Base-by-base conservation (phyloP, 2,797 vertebrate species). In the Hydrophis major region DNA sequence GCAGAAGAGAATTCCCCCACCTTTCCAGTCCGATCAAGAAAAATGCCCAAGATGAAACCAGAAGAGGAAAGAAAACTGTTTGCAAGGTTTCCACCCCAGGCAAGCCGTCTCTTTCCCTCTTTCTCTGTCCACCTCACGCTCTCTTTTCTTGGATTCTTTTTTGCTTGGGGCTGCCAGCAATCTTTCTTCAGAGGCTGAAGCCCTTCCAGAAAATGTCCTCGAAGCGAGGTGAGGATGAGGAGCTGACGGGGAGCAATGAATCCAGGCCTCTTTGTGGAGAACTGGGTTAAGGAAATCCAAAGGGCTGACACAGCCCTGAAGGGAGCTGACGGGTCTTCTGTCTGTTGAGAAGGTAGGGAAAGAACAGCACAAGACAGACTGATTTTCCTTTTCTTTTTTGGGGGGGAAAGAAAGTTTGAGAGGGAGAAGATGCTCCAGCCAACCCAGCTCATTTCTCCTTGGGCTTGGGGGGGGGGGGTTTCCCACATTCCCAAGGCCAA, bases 401-500 rank as follows among this genome's bases (percentile, higher is more conserved):
- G 89, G 87, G 32, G 53, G 56, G 57, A 42, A 32, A 69, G 90
- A 74, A 91, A 32, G 2, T n/a, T 37, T 69, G n/a, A 88, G 86
- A 63, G 88, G 89, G 55, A 10, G 18, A 56, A 91, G 53, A 95
- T 93, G 95, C 94, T 95, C 95, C 96, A 92, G 95, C 90, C 93
- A 93, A 94, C 95, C 95, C 94, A 96, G 96, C 97, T 11, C 53
- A n/a, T 74, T 83, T 32, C 56, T 0, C 47, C 37, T 32, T 11
- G 3, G 37, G 20, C 14, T 2, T 1, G 16, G n/a, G 27, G 53
- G 47, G 47, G 63, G 3, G 2, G 50, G 1, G 50, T 2, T 25
- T 10, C 20, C 59, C 42, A 61, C 2, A 0, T 18, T 25, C 11
- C 61, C 28, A 14, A 88, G 47, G 50, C 47, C 47, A 88, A 25